A percentile compares a stretch with the other conserved stretches of the same genome.
These are phyloP conservation scores for Archaeoteleia sp. DNA, from an alignment of 2,888 invertebrate genomes.

Conservation along the genomic window DNA sequence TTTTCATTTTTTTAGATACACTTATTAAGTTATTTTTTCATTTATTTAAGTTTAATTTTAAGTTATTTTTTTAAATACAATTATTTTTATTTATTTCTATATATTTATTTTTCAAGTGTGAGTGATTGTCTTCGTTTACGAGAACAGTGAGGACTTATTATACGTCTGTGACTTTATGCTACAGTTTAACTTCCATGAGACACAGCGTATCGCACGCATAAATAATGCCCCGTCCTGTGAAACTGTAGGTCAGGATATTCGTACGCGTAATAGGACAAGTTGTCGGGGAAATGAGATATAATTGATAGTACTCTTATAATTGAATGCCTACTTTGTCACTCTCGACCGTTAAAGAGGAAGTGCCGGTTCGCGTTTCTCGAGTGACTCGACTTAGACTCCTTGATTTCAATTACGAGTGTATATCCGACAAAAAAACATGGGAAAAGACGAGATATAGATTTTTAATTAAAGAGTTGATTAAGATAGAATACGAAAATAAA, in stretches of 20 bases:
- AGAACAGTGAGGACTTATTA: too few species aligned
- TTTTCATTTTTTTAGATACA: too few species aligned
- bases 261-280: conserved; percentile 17
- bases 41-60: too few species aligned
- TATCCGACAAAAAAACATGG: too few species aligned
- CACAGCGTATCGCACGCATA: conserved; percentile 15
- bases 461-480: neutral
- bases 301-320: conserved; percentile 62
- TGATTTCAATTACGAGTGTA: too few species aligned
- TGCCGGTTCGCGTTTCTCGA: conserved; percentile 50
- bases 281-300: conserved; percentile 60
- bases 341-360: conserved; percentile 61
- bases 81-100: too few species aligned
- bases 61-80: too few species aligned
- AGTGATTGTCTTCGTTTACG: too few species aligned
- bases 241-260: conserved; percentile 17
- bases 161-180: too few species aligned
- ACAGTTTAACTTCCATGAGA: conserved; percentile 19
- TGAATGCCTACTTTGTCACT: conserved; percentile 59
- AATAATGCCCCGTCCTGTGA: conserved; percentile 3
- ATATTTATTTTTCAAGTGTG: too few species aligned
- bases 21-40: too few species aligned
- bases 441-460: too few species aligned
- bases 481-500: neutral
- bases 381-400: conserved; percentile 35